These are phyloP conservation scores for Macquaria australasica DNA, from an alignment of 2,113 vertebrate species.

Conservation along the genomic window DNA sequence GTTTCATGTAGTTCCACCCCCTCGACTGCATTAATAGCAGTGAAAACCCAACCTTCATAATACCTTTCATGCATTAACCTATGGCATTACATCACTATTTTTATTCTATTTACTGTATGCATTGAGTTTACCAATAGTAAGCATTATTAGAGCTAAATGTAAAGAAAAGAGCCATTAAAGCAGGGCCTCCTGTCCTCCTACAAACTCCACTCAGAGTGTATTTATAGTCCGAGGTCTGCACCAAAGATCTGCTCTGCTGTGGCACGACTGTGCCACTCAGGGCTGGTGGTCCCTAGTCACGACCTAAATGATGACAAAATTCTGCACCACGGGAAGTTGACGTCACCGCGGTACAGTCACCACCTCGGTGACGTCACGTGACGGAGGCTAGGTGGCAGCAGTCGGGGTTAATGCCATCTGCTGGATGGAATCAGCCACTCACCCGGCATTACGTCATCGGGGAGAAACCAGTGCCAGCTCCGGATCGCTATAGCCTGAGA, in stretches of 20 bases:
- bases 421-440: constrained; percentile 56
- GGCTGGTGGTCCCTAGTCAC: constrained; percentile 69
- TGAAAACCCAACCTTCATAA: neutral
- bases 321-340: constrained; percentile 77
- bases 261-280: constrained; percentile 53
- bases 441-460: constrained; percentile 69
- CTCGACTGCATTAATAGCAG: neutral
- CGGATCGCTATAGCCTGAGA: constrained; percentile 46
- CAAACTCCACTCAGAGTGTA: constrained; percentile 11
- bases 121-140: neutral
- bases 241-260: constrained; percentile 23
- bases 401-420: constrained; percentile 68
- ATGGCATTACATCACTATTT: neutral
- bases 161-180: neutral
- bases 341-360: constrained; percentile 72
- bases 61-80: neutral
- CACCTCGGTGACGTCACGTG: constrained; percentile 68
- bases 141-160: too few relatives aligned
- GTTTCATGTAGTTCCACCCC: neutral
- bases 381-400: constrained; percentile 26
- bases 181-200: neutral
- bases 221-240: constrained; percentile 39
- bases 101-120: neutral
- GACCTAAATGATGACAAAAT: constrained; percentile 79
- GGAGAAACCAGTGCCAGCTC: constrained; percentile 54